A percentile compares a stretch with the other conserved stretches of the same genome.
phyloP scores from a whole-genome alignment of 64 coral and sea anemone species.

The Pocillopora verrucosa region DNA sequence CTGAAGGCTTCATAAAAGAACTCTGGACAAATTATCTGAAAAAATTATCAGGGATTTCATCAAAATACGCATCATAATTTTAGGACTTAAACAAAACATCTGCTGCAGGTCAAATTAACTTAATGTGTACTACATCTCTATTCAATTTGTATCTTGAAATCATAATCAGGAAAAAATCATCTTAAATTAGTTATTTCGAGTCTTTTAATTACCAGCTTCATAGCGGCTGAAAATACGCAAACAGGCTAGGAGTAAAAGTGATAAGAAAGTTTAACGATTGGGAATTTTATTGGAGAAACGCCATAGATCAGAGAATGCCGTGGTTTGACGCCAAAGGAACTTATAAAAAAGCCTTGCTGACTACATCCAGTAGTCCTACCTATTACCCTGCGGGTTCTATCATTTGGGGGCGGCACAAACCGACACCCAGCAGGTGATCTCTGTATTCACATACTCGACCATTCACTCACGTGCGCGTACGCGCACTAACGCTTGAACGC shows the following conservation, averaged over 20 bases:
- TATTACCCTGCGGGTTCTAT: constrained; percentile 43
- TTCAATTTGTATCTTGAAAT: too few species aligned
- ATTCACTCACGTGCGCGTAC: too few species aligned
- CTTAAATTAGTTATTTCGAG: background rate
- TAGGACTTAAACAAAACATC: too few species aligned
- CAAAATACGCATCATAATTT: too few species aligned
- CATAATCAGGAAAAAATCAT: background rate
- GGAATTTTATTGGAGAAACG: constrained; percentile 29
- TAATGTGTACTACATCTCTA: too few species aligned
- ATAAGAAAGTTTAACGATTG: constrained; percentile 48
- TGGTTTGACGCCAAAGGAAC: constrained; percentile 67
- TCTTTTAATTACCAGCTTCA: constrained; percentile 25
- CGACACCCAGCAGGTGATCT: constrained; percentile 36
- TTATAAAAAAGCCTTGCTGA: constrained; percentile 51
- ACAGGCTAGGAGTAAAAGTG: constrained; percentile 21
- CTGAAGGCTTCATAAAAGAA: too few species aligned
- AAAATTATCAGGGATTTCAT: too few species aligned
- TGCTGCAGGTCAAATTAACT: too few species aligned
- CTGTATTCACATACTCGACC: too few species aligned
- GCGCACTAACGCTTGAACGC: too few species aligned
- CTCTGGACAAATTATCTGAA: too few species aligned
- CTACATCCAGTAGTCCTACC: constrained; percentile 24
- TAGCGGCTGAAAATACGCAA: constrained; percentile 48
- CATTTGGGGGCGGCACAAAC: constrained; percentile 51
- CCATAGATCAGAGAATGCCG: constrained; percentile 49